phyloP scores from a whole-genome alignment of 1,140 invertebrate species.

The Trinorchestia longiramus region DNA sequence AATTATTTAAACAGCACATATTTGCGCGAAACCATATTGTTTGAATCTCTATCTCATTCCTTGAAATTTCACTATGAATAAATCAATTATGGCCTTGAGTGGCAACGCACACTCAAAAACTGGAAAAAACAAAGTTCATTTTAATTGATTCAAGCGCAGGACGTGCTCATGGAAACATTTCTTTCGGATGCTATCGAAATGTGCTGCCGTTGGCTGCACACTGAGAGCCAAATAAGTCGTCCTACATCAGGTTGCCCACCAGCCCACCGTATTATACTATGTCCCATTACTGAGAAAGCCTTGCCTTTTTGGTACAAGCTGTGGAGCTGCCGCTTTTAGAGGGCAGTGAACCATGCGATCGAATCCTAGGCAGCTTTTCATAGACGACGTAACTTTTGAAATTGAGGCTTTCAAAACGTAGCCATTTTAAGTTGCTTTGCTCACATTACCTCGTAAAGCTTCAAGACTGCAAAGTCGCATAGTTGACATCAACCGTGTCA shows the following conservation, averaged over 20 bases:
- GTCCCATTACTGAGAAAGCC: constrained; percentile 28
- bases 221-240: background rate
- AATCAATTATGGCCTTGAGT: no score
- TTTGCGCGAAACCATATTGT: no score
- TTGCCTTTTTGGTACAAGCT: background rate
- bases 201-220: background rate
- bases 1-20: no score
- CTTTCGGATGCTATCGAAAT: background rate
- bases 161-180: background rate
- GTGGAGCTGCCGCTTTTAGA: constrained; percentile 26
- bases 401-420: background rate
- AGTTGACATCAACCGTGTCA: background rate
- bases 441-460: background rate
- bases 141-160: background rate
- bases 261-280: background rate
- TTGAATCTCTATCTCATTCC: no score
- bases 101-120: no score
- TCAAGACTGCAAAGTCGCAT: background rate
- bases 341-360: constrained; percentile 36
- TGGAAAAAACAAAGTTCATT: no score
- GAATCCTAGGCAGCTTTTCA: constrained; percentile 34
- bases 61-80: no score
- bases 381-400: constrained; percentile 16
- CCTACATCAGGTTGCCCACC: background rate
- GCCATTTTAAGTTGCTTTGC: background rate